Base-by-base conservation (phyloP, 2,113 vertebrate species). In the Trogon melanurus region DNA sequence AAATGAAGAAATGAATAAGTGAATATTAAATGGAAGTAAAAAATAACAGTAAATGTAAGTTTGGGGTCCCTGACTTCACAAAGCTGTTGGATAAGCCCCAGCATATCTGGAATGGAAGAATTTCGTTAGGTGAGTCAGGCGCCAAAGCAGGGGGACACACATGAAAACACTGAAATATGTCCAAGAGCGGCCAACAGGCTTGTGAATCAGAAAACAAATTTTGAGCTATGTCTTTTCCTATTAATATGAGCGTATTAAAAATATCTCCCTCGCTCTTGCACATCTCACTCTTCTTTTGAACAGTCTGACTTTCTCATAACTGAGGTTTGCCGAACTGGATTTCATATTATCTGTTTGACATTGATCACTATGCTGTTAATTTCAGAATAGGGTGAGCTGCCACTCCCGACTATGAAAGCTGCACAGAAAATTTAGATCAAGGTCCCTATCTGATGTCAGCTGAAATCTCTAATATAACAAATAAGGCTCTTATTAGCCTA, bases 111-210 rank as follows among this genome's bases (percentile, higher is more conserved):
- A 30, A 66, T 50, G 17, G 13, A 8, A 3, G 2, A 69, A 56
- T 15, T n/a, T 84, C 64, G 34, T 69, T 47, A 65, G 17, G 19
- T 69, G 13, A 38, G 36, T 47, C 12, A 69, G 38, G 5, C 9
- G 76, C 9, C 8, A 57, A 75, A 85, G 67, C 14, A 14, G 4
- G 10, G 3, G 26, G 47, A 41, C 41, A 41, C 41, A 41, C 41
- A 41, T 32, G 10, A 25, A 75, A 61, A 66, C 34, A 53, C 0
- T 30, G 57, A 8, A 29, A 79, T 23, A 14, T 64, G 27, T 19
- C 11, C 2, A 3, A 53, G 19, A 41, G 41, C 17, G 62, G 14
- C 5, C 0, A 0, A 53, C 12, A 67, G 29, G 21, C 5, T 73
- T 47, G 11, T 79, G 45, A 60, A 66, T 53, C 27, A 18, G 11